Evolutionary conservation across 2,113 vertebrate species (phyloP).

Genomic region (Gopherus flavomarginatus): DNA sequence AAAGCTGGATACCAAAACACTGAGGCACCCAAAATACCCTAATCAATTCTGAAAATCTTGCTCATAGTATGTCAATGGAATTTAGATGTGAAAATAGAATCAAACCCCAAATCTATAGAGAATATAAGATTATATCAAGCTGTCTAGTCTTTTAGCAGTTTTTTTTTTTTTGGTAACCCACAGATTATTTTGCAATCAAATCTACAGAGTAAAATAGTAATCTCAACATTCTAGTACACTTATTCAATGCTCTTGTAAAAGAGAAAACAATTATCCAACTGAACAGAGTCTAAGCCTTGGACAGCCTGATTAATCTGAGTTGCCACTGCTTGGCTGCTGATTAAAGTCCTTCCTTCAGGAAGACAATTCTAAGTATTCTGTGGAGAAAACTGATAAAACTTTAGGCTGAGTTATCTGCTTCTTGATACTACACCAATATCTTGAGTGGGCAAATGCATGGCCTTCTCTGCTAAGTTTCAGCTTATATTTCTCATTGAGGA

Average conservation of each 20-base stretch:
- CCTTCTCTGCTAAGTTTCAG: neutral
- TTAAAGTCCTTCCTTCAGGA: neutral
- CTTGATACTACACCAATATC: neutral
- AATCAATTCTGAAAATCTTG: neutral
- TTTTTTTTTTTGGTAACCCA: neutral
- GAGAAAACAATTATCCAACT: neutral
- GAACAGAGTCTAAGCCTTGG: neutral
- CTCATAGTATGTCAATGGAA: neutral
- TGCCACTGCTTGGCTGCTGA: neutral
- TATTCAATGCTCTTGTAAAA: neutral
- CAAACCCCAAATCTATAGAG: neutral
- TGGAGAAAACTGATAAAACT: neutral
- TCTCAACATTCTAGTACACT: neutral
- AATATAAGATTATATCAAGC: too few relatives aligned
- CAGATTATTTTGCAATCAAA: neutral
- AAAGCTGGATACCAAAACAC: neutral
- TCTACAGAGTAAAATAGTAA: neutral
- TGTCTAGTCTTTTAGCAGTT: neutral
- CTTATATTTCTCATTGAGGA: neutral
- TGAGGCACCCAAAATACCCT: neutral
- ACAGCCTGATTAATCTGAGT: neutral
- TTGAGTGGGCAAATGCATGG: fast-evolving
- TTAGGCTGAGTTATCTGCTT: neutral
- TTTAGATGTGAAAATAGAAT: neutral
- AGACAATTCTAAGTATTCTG: neutral